Base-by-base conservation (phyloP, 2,888 invertebrate species). In the Oxyteleia sp. region DNA sequence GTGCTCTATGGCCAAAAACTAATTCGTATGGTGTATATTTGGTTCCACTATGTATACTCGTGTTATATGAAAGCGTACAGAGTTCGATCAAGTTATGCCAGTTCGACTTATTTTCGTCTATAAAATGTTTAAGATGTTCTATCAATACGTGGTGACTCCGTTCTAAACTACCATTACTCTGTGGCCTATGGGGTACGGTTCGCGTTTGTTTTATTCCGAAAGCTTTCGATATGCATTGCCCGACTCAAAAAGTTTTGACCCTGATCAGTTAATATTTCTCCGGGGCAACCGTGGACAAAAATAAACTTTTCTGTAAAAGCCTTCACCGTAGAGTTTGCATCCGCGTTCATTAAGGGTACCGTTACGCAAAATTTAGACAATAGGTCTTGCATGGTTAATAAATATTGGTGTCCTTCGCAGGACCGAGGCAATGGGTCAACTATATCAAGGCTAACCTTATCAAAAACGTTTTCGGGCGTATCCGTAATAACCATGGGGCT, bases 11-110 rank as follows among this genome's bases (percentile, higher is more conserved):
- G n/a, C 38, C 38, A 13, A 13, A 81, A 1, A 81, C 5, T 18
- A 81, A 20, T 66, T 81, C 80, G 15, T 43, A 68, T 0, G 80
- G 80, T 1, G 74, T 74, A 16, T 68, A 81, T 2, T 59, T 59
- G 0, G 74, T 81, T 0, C 59, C 49, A 4, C 13, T 11, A 20
- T 81, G 74, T 0, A 43, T 35, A 4, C 45, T 68, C 0, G 68
- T 51, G n/a, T 66, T 66, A 11, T 51, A 66, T 2, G 51, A 49
- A 15, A 66, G 41, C 51, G 41, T 51, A 8, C 29, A 26, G 16
- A 69, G 35, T 8, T 43, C 45, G 1, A 69, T 0, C 0, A 15
- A 18, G n/a, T 45, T 4, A 1, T 26, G 3, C 69, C 69, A 69
- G 20, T 68, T 13, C 32, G 45, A 10, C 10, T 10, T 0, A 26